Evolutionary conservation across 2,888 invertebrate species (phyloP), one percentile per base, ranked within the genome.

Genomic region (Pandemis heparana): DNA sequence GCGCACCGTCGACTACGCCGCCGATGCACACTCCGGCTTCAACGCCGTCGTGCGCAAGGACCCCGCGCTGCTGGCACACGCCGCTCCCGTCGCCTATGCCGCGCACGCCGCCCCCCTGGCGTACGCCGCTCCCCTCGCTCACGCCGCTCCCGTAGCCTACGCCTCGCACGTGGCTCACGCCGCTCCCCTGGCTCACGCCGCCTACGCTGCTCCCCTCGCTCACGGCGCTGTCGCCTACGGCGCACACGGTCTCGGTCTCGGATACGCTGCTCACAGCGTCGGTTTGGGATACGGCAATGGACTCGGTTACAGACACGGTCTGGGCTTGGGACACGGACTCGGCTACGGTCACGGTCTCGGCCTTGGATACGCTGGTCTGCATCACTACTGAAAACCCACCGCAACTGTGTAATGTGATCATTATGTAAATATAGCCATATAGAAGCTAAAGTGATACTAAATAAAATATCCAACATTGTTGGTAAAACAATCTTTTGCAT

Each of bases 31-130:
- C 73, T 84, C 87, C 75, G 90, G 90, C 66, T 90, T 90, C 82
- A 89, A 89, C 79, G 90, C 90, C 51, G 80, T 88, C 18, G 90
- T 90, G 10, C 82, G 83, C 75, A 85, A 84, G 69, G 86, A 86
- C 75, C 86, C 89, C 38, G 81, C 76, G 12, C 74, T 79, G 79
- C 78, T 60, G 75, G 23, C 74, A 10, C 67, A 76, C n/a, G 70
- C 74, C 3, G 76, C 38, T 63, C 74, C 48, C 64, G 71, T 9
- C 70, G 65, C 32, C 51, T 69, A 48, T 48, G 73, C 53, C 68
- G 75, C 78, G 43, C 64, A 80, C 61, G 71, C 79, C n/a, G 74
- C 66, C 63, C 77, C 81, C 12, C 64, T 78, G 23, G 76, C 75
- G 2, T 77, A 80, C 59, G 78, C 79, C 32, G 76, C 66, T 16